phyloP scores from a whole-genome alignment of 2,888 invertebrate species.

The Teinopalpus imperialis region DNA sequence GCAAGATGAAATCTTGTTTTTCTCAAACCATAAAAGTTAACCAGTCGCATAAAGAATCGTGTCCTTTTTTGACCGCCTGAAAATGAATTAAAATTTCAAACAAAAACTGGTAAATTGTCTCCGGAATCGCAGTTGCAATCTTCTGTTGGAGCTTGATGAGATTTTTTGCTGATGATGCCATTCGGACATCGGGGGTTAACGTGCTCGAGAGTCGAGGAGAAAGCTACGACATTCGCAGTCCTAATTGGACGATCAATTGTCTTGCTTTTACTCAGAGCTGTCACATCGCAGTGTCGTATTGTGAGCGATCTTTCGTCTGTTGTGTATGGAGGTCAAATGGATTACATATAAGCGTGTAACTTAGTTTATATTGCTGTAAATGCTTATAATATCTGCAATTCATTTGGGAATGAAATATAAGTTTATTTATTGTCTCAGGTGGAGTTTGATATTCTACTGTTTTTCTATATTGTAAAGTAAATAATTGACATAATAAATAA shows the following conservation, averaged over 20 bases:
- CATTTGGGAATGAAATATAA: too few relatives aligned
- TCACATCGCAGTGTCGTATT: slow-evolving; percentile 9
- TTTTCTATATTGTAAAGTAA: too few relatives aligned
- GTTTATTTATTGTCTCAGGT: too few relatives aligned
- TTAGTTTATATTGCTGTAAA: too few relatives aligned
- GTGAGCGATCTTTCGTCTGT: not conserved
- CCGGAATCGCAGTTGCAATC: slow-evolving; percentile 60
- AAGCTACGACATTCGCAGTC: slow-evolving; percentile 40
- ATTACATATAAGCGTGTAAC: too few relatives aligned
- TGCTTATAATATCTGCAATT: too few relatives aligned
- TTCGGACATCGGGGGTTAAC: slow-evolving; percentile 34
- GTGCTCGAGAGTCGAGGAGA: slow-evolving; percentile 22
- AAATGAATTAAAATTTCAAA: slow-evolving; percentile 49
- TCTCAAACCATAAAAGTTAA: slow-evolving; percentile 23
- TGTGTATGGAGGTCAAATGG: not conserved
- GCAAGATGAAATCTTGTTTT: slow-evolving; percentile 13
- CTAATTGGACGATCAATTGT: slow-evolving; percentile 41
- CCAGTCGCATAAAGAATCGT: slow-evolving; percentile 25
- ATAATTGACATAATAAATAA: too few relatives aligned
- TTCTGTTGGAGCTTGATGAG: slow-evolving; percentile 47
- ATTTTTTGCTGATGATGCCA: slow-evolving; percentile 48
- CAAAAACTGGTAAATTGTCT: slow-evolving; percentile 66
- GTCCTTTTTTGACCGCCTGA: slow-evolving; percentile 31
- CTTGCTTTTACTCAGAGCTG: slow-evolving; percentile 15
- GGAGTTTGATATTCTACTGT: too few relatives aligned